These are phyloP conservation scores for Phortica okadai DNA, from an alignment of 2,888 invertebrate genomes.

Conservation along the genomic window DNA sequence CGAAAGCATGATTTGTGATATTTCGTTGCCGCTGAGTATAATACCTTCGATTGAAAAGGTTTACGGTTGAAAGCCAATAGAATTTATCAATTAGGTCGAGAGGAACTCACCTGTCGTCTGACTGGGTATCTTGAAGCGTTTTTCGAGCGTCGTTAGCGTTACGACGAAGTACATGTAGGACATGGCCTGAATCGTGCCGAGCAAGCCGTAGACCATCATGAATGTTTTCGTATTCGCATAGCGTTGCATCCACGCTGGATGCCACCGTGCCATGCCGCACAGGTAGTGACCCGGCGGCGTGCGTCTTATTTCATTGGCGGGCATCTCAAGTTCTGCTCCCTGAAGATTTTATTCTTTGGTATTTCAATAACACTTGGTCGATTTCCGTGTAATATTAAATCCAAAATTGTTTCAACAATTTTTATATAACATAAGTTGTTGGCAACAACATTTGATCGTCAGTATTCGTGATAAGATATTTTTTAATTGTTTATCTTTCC, in stretches of 20 bases:
- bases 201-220: constrained; percentile 80
- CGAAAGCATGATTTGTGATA: constrained; percentile 82
- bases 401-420: constrained; percentile 1
- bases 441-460: constrained; percentile 17
- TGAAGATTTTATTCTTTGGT: neutral
- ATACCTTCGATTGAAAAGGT: constrained; percentile 77
- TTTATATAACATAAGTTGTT: constrained; percentile 1
- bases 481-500: constrained; percentile 15
- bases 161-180: constrained; percentile 82
- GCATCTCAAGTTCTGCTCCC: constrained; percentile 39
- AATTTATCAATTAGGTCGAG: neutral
- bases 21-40: constrained; percentile 83
- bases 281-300: constrained; percentile 59
- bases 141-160: constrained; percentile 82
- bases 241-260: constrained; percentile 80
- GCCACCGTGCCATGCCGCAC: constrained; percentile 79
- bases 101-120: constrained; percentile 80
- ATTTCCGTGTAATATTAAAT: constrained; percentile 16
- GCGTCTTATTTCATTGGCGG: constrained; percentile 40
- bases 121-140: constrained; percentile 83
- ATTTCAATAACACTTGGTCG: neutral
- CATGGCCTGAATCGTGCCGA: constrained; percentile 82
- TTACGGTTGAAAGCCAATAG: neutral
- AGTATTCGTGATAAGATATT: constrained; percentile 3
- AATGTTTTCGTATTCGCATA: constrained; percentile 80